Percentiles rank a stretch among this genome's conserved stretches.
Evolutionary conservation across 1,140 invertebrate species (phyloP).

Genomic region (Thaumetopoea pityocampa): DNA sequence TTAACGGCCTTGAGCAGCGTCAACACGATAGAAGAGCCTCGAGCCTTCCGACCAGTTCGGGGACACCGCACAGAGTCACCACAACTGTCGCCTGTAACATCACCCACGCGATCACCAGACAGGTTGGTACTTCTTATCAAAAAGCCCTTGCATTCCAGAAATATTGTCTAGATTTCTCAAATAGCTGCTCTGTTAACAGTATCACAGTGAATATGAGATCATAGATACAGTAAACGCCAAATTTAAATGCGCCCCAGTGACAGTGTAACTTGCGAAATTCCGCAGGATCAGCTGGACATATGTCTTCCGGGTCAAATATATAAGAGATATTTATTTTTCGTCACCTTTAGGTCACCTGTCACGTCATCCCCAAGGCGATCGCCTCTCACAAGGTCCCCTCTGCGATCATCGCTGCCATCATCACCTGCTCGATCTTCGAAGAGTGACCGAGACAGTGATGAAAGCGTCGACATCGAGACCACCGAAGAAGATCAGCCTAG

Average conservation of each 20-base stretch:
- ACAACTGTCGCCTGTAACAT: constrained; percentile 47
- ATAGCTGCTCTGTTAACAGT: too few relatives aligned
- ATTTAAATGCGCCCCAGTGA: too few relatives aligned
- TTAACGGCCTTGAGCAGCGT: constrained; percentile 57
- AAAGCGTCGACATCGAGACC: constrained; percentile 68
- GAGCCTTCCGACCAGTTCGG: constrained; percentile 60
- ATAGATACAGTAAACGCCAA: too few relatives aligned
- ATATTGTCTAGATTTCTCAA: too few relatives aligned
- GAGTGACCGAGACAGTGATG: constrained; percentile 62
- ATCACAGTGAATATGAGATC: too few relatives aligned
- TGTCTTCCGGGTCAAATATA: background rate
- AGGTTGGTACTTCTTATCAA: constrained; percentile 31
- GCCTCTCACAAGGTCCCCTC: constrained; percentile 34
- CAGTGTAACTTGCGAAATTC: too few relatives aligned
- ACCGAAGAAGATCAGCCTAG: constrained; percentile 62
- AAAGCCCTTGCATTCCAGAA: too few relatives aligned
- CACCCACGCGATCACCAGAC: constrained; percentile 45
- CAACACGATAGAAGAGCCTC: constrained; percentile 52
- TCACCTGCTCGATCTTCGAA: constrained; percentile 48
- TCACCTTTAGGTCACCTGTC: constrained; percentile 45
- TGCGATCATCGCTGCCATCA: constrained; percentile 41
- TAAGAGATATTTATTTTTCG: background rate
- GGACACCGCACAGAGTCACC: constrained; percentile 50
- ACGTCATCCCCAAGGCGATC: constrained; percentile 40
- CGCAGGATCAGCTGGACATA: too few relatives aligned